Evolutionary conservation across 2,113 vertebrate species (phyloP), one percentile per base, ranked within the genome.

Genomic region (Micronycteris hirsuta): DNA sequence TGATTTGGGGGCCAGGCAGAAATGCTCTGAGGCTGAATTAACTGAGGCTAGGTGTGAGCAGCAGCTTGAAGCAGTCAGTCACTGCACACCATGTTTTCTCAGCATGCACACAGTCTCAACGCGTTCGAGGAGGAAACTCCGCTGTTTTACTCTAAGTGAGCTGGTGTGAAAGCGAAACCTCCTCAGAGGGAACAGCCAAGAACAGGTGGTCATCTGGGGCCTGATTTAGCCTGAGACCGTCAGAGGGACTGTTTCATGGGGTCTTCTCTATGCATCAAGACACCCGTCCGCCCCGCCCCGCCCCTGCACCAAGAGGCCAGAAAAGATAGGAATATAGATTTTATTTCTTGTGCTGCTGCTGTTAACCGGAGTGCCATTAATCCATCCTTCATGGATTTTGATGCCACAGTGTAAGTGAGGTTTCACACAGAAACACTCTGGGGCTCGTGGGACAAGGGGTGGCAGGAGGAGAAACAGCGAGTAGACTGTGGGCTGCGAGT

Each of bases 281-380:
- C 14, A 13, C 17, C 31, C 2, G 2, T 65, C 36, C 28, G 19
- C 49, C 65, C 65, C 28, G 19, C 49, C 65, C 65, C 16, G 7
- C 3, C 38, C 56, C n/a, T 0, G 8, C 43, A 82, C 68, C 26
- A 86, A 63, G 33, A 41, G 14, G 56, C 52, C 2, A 78, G 67
- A 71, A 45, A 63, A 76, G 33, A 83, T 87, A 97, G 31, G 65
- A 94, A 97, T 77, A 74, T 87, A 96, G 65, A 47, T 71, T 98
- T 98, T 98, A 97, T 96, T 96, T 14, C 86, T 98, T 98, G 98
- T 95, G 96, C 88, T 77, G 54, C 93, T 94, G 93, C 94, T 95
- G 90, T 82, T 96, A 96, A 89, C 68, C 65, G 43, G 77, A 96
- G 91, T 73, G n/a, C 74, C 95, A 54, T 0, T 2, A 12, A 91